Percentiles rank a stretch among this genome's conserved stretches.
Conservation (phyloP, 2,888 invertebrate species). For the Thereva unica region DNA sequence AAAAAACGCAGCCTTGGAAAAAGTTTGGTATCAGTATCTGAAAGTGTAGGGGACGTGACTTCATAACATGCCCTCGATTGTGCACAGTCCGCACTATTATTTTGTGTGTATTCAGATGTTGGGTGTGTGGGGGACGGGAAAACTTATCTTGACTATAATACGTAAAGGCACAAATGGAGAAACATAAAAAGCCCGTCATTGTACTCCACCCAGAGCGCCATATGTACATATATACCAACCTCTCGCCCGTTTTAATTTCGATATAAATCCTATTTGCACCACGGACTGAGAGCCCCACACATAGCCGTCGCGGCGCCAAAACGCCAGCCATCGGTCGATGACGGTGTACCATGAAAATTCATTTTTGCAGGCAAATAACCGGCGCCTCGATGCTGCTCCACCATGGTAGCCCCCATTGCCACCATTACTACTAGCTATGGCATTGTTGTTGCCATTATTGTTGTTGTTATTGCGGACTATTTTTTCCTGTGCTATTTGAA, state of each 20-base stretch:
- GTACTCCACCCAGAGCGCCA: too few species aligned
- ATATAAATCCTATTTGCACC: slow-evolving; percentile 35
- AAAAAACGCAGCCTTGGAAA: too few species aligned
- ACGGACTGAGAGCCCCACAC: slow-evolving; percentile 12
- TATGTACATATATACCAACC: not conserved
- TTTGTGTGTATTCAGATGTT: too few species aligned
- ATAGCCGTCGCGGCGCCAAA: slow-evolving; percentile 30
- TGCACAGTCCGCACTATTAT: not conserved
- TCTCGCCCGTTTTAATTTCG: slow-evolving; percentile 21
- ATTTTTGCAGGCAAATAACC: slow-evolving; percentile 35
- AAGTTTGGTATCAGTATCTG: too few species aligned
- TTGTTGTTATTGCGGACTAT: slow-evolving; percentile 32
- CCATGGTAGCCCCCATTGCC: not conserved
- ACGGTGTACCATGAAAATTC: slow-evolving; percentile 36
- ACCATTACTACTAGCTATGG: slow-evolving; percentile 21
- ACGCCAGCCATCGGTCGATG: slow-evolving; percentile 26
- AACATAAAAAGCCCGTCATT: too few species aligned
- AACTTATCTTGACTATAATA: too few species aligned
- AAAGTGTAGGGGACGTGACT: too few species aligned
- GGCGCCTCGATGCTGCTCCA: slow-evolving; percentile 18
- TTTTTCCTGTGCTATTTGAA: slow-evolving; percentile 19
- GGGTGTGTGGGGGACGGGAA: too few species aligned
- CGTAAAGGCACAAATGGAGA: too few species aligned
- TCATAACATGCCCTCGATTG: not conserved
- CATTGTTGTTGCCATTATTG: slow-evolving; percentile 23